Conservation (phyloP, 1,140 invertebrate species). For the Antheraea mylitta region DNA sequence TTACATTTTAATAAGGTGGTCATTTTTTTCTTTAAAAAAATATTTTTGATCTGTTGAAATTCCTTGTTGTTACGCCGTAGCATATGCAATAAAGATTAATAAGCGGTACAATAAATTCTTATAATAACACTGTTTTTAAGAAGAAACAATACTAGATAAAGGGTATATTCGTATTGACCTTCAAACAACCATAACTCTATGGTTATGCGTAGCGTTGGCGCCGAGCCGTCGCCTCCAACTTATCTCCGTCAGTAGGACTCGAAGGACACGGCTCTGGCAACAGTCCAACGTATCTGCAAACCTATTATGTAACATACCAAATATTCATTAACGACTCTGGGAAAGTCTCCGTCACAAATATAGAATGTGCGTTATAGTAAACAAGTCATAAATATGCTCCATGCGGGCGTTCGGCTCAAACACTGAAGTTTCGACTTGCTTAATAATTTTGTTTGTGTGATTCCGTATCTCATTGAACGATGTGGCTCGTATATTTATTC, state of each 20-base stretch:
- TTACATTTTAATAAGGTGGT: no score
- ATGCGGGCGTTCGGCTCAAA: not conserved
- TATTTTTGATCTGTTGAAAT: no score
- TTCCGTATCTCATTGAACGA: not conserved
- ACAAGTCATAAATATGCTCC: not conserved
- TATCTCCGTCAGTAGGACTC: slow-evolving; percentile 39
- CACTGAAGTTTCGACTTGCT: not conserved
- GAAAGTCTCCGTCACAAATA: not conserved
- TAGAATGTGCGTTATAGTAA: slow-evolving; percentile 6
- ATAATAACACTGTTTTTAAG: no score
- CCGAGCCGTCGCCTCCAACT: slow-evolving; percentile 32
- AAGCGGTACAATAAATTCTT: no score
- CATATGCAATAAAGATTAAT: not conserved
- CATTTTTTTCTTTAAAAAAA: no score
- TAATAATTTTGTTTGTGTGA: not conserved
- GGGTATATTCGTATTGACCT: slow-evolving; percentile 24
- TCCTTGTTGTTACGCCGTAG: slow-evolving; percentile 3
- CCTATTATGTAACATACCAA: slow-evolving; percentile 35
- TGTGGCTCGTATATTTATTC: not conserved
- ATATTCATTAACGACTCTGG: slow-evolving; percentile 25
- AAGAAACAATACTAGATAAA: not conserved
- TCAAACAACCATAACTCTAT: slow-evolving; percentile 22
- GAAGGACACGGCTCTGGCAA: slow-evolving; percentile 49
- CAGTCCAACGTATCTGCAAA: slow-evolving; percentile 43
- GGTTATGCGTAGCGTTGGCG: slow-evolving; percentile 27